A percentile compares a stretch with the other conserved stretches of the same genome.
Evolutionary conservation across 2,113 vertebrate species (phyloP).

Genomic region (Stictonetta naevosa): DNA sequence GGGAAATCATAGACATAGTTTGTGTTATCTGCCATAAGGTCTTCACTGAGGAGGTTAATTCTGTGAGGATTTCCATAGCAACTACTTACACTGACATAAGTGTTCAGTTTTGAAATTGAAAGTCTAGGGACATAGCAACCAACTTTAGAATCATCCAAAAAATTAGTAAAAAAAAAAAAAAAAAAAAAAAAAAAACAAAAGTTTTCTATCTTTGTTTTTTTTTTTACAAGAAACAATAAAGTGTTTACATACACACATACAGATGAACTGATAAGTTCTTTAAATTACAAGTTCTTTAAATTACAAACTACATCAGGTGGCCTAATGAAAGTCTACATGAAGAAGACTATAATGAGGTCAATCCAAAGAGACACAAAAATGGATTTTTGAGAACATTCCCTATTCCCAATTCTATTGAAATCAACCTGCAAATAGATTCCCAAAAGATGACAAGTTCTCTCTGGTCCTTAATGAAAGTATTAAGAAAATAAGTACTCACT

Average conservation of each 20-base stretch:
- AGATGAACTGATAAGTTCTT: background rate
- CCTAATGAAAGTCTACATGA: background rate
- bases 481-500: background rate
- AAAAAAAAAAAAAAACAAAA: too few relatives aligned
- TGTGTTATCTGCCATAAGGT: constrained; percentile 34
- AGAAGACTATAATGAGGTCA: background rate
- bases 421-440: background rate
- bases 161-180: background rate
- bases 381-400: background rate
- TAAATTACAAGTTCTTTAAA: background rate
- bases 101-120: constrained; percentile 15
- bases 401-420: background rate
- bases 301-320: background rate
- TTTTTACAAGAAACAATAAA: background rate
- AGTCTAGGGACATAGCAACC: background rate
- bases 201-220: too few relatives aligned
- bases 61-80: constrained; percentile 61
- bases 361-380: background rate
- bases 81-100: constrained; percentile 36
- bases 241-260: background rate
- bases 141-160: background rate
- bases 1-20: constrained; percentile 14
- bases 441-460: background rate
- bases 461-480: accelerated
- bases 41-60: background rate